phyloP scores from a whole-genome alignment of 2,113 vertebrate species.

The Colius striatus region DNA sequence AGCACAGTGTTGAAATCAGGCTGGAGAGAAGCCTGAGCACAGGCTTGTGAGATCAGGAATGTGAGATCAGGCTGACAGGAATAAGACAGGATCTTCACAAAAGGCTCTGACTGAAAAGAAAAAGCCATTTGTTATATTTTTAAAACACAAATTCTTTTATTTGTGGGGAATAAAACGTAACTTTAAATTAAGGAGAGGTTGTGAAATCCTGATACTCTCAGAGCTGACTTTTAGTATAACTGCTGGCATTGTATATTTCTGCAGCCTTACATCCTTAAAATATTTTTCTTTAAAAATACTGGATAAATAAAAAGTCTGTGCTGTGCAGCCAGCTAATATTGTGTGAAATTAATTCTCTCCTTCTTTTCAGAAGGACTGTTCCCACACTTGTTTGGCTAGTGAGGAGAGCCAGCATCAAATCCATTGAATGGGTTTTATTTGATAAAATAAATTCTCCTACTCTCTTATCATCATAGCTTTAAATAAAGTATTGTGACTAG shows the following conservation, averaged over 20 bases:
- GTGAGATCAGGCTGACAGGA: neutral
- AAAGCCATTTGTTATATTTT: neutral
- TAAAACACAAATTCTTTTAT: neutral
- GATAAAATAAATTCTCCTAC: constrained; percentile 65
- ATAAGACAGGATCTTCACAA: neutral
- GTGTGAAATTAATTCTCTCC: constrained; percentile 53
- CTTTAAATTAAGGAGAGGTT: neutral
- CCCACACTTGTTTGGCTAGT: constrained; percentile 39
- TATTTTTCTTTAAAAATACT: constrained; percentile 30
- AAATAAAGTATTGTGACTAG: constrained; percentile 60
- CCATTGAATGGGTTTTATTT: constrained; percentile 40
- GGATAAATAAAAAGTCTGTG: constrained; percentile 14
- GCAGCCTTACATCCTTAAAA: neutral
- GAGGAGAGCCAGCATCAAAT: constrained; percentile 40
- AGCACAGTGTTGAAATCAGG: neutral
- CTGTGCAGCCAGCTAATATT: constrained; percentile 28
- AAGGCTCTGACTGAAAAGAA: neutral
- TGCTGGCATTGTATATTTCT: neutral
- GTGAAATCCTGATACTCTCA: neutral
- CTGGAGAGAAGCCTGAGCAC: neutral
- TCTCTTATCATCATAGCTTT: constrained; percentile 59
- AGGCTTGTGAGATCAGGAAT: neutral
- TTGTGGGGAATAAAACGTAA: neutral
- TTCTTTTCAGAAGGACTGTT: constrained; percentile 45
- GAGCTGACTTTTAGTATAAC: neutral